These are phyloP conservation scores for Parapsyche elsis DNA, from an alignment of 1,140 invertebrate genomes.

Conservation along the genomic window DNA sequence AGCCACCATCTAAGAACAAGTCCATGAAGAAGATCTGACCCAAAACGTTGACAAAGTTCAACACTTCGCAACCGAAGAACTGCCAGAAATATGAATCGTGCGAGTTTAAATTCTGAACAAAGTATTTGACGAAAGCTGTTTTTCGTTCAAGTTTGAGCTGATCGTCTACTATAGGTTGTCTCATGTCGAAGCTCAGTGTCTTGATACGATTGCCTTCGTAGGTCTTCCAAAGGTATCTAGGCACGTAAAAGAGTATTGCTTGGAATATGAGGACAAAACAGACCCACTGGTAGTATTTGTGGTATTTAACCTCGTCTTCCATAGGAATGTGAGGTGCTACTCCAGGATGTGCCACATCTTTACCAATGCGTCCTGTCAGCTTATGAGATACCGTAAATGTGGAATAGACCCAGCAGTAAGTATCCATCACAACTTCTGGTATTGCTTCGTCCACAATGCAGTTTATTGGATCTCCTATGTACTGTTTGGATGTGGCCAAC, in stretches of 20 bases:
- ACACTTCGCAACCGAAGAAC: slow-evolving; percentile 86
- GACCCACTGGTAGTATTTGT: slow-evolving; percentile 98
- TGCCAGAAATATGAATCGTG: slow-evolving; percentile 90
- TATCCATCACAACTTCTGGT: slow-evolving; percentile 88
- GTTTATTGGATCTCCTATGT: slow-evolving; percentile 95
- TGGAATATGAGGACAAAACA: slow-evolving; percentile 93
- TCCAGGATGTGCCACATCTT: slow-evolving; percentile 79
- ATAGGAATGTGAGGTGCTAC: slow-evolving; percentile 79
- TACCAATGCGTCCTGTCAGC: slow-evolving; percentile 75
- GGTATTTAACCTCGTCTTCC: slow-evolving; percentile 85
- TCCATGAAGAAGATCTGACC: slow-evolving; percentile 94
- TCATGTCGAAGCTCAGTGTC: slow-evolving; percentile 77
- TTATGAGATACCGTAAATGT: slow-evolving; percentile 89
- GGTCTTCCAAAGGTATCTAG: slow-evolving; percentile 89
- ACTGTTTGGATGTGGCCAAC: slow-evolving; percentile 92
- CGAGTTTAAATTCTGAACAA: slow-evolving; percentile 79
- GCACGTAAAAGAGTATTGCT: slow-evolving; percentile 94
- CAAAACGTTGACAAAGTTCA: slow-evolving; percentile 91
- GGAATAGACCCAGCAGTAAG: slow-evolving; percentile 96
- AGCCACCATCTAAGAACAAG: slow-evolving; percentile 87
- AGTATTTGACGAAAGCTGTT: slow-evolving; percentile 86
- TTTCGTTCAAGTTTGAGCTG: slow-evolving; percentile 82
- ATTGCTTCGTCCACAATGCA: slow-evolving; percentile 89
- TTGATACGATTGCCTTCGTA: slow-evolving; percentile 89
- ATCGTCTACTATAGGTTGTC: slow-evolving; percentile 83